Conservation (phyloP, 2,797 vertebrate species). For the Pangasius krempfi region DNA sequence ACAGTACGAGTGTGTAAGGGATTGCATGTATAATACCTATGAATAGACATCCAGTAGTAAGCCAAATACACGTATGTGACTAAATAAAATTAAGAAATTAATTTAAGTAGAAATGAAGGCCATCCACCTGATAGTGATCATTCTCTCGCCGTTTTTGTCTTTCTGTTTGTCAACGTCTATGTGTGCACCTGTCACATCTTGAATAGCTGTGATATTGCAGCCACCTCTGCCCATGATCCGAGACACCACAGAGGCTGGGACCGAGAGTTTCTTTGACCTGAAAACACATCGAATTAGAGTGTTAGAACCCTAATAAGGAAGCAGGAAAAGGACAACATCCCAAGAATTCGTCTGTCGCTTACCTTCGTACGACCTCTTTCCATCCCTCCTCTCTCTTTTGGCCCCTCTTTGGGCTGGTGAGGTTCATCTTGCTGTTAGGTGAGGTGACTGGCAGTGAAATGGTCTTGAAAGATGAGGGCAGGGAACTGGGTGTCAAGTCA, state of each 20-base stretch:
- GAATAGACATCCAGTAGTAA: background rate
- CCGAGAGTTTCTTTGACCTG: conserved; percentile 98
- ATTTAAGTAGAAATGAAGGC: background rate
- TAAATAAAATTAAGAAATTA: background rate
- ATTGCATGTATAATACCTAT: background rate
- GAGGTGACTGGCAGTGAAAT: conserved; percentile 89
- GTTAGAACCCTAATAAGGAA: background rate
- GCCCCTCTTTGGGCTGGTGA: conserved; percentile 95
- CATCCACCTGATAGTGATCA: conserved; percentile 96
- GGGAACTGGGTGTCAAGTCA: conserved; percentile 81
- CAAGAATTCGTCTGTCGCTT: conserved; percentile 21
- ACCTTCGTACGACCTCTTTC: conserved; percentile 99
- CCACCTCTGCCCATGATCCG: conserved; percentile 99
- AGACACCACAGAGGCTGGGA: conserved; percentile 96
- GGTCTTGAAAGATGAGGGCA: conserved; percentile 86
- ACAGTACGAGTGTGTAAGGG: background rate
- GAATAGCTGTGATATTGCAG: conserved; percentile 98
- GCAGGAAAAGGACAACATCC: background rate
- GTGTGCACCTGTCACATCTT: conserved; percentile 97
- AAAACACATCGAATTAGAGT: background rate
- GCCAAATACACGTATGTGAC: background rate
- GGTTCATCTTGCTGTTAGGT: conserved; percentile 93
- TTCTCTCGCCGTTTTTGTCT: conserved; percentile 98
- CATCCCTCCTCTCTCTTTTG: conserved; percentile 98
- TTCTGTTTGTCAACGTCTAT: conserved; percentile 99